Evolutionary conservation across 2,113 vertebrate genomes (phyloP), one percentile per base, ranked within the genome.

Genomic region (Gymnocephalus cernua): DNA sequence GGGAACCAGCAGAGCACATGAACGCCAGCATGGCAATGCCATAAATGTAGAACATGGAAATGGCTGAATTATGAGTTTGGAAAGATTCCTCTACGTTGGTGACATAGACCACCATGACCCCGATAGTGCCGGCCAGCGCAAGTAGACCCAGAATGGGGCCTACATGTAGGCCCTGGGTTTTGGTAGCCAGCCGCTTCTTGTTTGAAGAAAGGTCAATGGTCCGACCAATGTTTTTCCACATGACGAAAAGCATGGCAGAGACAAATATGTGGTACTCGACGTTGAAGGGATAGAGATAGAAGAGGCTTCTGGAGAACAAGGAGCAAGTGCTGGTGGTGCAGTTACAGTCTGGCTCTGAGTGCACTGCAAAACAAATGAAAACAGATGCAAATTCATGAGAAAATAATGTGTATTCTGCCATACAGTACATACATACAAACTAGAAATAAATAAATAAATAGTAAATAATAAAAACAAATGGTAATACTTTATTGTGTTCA

Each of bases 201-300:
- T 93, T 95, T 35, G 89, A 94, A 0, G 93, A 94, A 23, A 93
- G 77, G 62, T 98, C 96, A 0, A 98, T 92, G 41, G 92, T 94
- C 77, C 97, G 97, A 0, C 98, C 98, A 0, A 99, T 96, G 87
- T 99, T 99, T 86, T 98, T 99, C 98, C 98, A 99, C 85, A 99
- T 95, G 74, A 99, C 96, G 0, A 98, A 99, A 59, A 99, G 95
- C 96, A 98, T 96, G 0, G 95, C 98, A 0, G 98, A 99, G 64
- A 98, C 97, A 73, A 99, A 95, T 88, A 99, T 98, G 94, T 99
- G 98, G 83, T 99, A 99, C 86, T 99, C 98, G 1, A 98, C 97
- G 87, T 97, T 99, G 94, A 99, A 99, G 13, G 98, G 98, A 71
- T 97, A 99, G 3, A 99, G 96, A 78, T 98, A 99, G 88, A 96